phyloP scores from a whole-genome alignment of 2,888 invertebrate species.

The Geophilus truncorum region DNA sequence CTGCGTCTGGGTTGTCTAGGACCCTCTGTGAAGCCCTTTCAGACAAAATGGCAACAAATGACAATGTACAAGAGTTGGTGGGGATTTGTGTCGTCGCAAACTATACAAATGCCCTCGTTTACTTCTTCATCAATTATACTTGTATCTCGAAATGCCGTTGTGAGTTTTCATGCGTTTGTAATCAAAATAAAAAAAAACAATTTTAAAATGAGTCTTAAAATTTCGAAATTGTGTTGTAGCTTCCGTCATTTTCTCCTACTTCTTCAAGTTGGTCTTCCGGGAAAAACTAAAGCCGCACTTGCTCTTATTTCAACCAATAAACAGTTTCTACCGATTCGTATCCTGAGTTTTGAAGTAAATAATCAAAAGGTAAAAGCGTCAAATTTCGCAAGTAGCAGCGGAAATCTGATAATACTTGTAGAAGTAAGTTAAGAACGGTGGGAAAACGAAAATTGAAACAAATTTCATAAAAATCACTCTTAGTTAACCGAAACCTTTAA shows the following conservation, averaged over 20 bases:
- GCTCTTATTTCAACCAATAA: no score
- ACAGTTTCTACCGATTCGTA: no score
- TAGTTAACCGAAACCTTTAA: no score
- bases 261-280: no score
- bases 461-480: no score
- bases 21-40: not conserved
- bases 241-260: not conserved
- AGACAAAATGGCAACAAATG: conserved; percentile 16
- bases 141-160: not conserved
- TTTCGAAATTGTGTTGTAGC: not conserved
- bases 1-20: conserved; percentile 6
- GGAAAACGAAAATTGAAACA: no score
- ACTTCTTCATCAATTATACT: conserved; percentile 12
- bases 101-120: conserved; percentile 7
- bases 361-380: no score
- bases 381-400: no score
- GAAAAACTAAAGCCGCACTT: no score
- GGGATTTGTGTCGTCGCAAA: not conserved
- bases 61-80: not conserved
- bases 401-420: no score
- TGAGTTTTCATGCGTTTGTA: not conserved
- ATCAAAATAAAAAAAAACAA: not conserved
- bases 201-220: not conserved
- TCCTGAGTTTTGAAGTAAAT: no score
- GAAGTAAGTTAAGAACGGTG: no score